These are phyloP conservation scores for Scaptomyza tumidula DNA, from an alignment of 2,888 invertebrate genomes.

Conservation along the genomic window DNA sequence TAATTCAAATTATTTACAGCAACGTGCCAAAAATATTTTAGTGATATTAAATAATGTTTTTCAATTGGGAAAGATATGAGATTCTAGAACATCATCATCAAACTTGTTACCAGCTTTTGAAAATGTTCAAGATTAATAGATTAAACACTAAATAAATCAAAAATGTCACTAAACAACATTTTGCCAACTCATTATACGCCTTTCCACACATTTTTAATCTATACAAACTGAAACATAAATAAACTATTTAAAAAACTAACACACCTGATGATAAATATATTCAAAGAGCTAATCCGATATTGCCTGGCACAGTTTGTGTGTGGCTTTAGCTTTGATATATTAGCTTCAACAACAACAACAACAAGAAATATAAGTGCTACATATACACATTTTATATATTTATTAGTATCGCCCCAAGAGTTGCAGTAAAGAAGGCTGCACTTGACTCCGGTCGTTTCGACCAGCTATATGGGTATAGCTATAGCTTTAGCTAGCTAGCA, in stretches of 20 bases:
- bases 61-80: too few relatives aligned
- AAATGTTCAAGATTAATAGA: too few relatives aligned
- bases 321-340: conserved; percentile 63
- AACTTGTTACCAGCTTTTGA: too few relatives aligned
- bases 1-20: too few relatives aligned
- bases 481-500: conserved; percentile 9
- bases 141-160: neutral
- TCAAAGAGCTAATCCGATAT: conserved; percentile 37
- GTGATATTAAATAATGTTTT: too few relatives aligned
- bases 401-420: conserved; percentile 50
- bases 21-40: too few relatives aligned
- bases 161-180: too few relatives aligned
- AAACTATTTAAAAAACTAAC: conserved; percentile 16
- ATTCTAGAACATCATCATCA: too few relatives aligned
- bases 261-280: conserved; percentile 57
- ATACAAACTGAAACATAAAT: too few relatives aligned
- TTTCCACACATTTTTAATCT: neutral
- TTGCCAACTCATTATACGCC: too few relatives aligned
- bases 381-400: conserved; percentile 31
- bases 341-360: conserved; percentile 31
- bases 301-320: conserved; percentile 41
- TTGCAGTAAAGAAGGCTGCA: conserved; percentile 16
- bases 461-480: neutral
- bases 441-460: conserved; percentile 15
- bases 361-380: neutral